These are phyloP conservation scores for Dromius quadrimaculatus DNA, from an alignment of 2,888 invertebrate genomes.

Conservation along the genomic window DNA sequence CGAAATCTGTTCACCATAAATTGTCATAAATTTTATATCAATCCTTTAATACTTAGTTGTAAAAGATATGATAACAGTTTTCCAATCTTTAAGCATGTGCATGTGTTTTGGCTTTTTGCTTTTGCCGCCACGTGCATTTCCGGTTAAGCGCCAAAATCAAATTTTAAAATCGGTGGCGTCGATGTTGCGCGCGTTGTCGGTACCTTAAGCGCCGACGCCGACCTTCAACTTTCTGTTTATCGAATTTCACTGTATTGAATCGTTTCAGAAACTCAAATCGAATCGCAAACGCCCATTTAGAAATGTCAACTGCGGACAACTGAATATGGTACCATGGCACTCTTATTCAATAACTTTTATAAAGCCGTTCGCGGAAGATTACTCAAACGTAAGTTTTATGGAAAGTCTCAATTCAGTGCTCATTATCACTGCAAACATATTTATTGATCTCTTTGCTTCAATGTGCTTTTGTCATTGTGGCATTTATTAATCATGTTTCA, in stretches of 20 bases:
- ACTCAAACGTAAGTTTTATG: constrained; percentile 51
- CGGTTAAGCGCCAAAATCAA: constrained; percentile 7
- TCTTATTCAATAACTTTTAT: constrained; percentile 51
- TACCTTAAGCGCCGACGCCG: constrained; percentile 21
- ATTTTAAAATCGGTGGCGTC: constrained; percentile 7
- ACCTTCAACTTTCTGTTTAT: constrained; percentile 24
- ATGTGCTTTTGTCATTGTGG: constrained; percentile 18
- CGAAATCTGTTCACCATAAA: too few relatives aligned
- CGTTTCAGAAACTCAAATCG: constrained; percentile 44
- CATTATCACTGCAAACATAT: constrained; percentile 23
- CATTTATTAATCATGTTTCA: too few relatives aligned
- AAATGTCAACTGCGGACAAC: constrained; percentile 44
- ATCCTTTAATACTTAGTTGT: too few relatives aligned
- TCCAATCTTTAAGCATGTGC: too few relatives aligned
- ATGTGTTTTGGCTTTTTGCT: too few relatives aligned
- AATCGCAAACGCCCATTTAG: constrained; percentile 34
- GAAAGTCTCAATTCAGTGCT: constrained; percentile 10
- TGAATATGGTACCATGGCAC: constrained; percentile 52
- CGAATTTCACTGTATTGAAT: constrained; percentile 44
- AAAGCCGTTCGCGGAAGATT: constrained; percentile 48
- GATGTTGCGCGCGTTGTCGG: constrained; percentile 17
- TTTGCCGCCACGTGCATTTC: not conserved
- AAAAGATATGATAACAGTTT: too few relatives aligned
- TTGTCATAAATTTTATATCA: too few relatives aligned
- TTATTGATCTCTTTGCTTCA: constrained; percentile 23